Base-by-base conservation (phyloP, 2,888 invertebrate genomes). In the Resseliella maxima region DNA sequence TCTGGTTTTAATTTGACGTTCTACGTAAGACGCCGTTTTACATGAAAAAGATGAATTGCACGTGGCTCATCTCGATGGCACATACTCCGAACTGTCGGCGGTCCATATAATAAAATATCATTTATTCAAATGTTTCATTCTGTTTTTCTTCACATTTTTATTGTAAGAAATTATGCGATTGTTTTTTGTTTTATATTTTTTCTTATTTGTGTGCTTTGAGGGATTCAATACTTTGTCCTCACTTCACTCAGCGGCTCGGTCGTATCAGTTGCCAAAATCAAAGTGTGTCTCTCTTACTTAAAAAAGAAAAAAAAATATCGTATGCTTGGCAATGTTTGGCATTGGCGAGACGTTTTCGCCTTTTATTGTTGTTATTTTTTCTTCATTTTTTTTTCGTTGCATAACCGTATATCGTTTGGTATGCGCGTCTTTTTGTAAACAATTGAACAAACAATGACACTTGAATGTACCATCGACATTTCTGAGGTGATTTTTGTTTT, bases 361-460 rank as follows among this genome's bases (percentile, higher is more conserved):
- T 41, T 5, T 5, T 12, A 41, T 41, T 41, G 41, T 41, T 12
- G 41, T 41, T 41, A 12, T n/a, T 41, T 41, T 41, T 41, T 5
- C 41, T 5, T 12, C 41, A 41, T 59, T 59, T 59, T 59, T 24
- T 59, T 59, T 59, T 24, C 6, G 24, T 24, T 59, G 59, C 59
- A n/a, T 50, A 50, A 24, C 18, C 2, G 46, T 18, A 50, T 50
- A 50, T 15, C 46, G 18, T 50, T 2, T 50, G 8, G 46, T 18
- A 18, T 18, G 46, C 46, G 46, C 59, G 3, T 59, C n/a, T 24
- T 24, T 59, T 59, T 59, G n/a, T 24, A 59, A n/a, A 59, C 59
- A 59, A 59, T 59, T 59, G 59, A 24, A 59, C 59, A 24, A 59
- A 59, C 59, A 24, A 59, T 59, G 59, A 24, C 59, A 59, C 59